Evolutionary conservation across 2,888 invertebrate species (phyloP).

Genomic region (Callinectes sapidus): DNA sequence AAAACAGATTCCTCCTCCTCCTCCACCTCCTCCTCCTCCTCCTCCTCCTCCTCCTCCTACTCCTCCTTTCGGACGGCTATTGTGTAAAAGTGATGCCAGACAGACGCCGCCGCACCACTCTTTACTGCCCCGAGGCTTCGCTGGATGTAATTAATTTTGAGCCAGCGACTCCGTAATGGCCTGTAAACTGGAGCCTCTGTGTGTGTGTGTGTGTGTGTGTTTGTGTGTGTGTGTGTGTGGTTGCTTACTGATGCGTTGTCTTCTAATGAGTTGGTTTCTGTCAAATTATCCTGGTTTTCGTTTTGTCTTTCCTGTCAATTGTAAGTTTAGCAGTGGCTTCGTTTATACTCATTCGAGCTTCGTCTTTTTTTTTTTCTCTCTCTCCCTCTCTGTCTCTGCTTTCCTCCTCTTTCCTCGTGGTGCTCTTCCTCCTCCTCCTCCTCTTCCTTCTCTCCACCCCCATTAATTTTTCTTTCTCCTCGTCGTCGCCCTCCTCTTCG

Average conservation of each 20-base stretch:
- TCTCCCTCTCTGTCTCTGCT: too few species aligned
- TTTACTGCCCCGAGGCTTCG: neutral
- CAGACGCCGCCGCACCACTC: slow-evolving; percentile 5
- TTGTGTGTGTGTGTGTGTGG: neutral
- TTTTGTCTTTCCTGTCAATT: neutral
- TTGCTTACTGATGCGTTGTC: neutral
- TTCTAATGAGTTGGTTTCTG: neutral
- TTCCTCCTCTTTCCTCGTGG: neutral
- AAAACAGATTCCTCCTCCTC: neutral
- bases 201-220: slow-evolving; percentile 26
- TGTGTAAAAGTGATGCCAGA: slow-evolving; percentile 22
- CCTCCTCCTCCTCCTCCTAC: neutral
- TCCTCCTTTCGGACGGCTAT: neutral
- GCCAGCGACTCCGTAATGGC: slow-evolving; percentile 9
- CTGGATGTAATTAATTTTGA: slow-evolving; percentile 18
- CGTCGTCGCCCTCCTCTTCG: neutral
- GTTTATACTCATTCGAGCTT: neutral
- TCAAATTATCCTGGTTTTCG: neutral
- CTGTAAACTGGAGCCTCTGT: slow-evolving; percentile 14
- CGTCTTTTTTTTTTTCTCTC: neutral
- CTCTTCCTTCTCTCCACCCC: neutral
- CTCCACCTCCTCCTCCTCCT: neutral
- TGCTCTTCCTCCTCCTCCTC: neutral
- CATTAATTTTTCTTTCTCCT: neutral
- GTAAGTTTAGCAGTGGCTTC: neutral